Evolutionary conservation across 2,888 invertebrate genomes (phyloP).

Genomic region (Trichopoda pennipes): DNA sequence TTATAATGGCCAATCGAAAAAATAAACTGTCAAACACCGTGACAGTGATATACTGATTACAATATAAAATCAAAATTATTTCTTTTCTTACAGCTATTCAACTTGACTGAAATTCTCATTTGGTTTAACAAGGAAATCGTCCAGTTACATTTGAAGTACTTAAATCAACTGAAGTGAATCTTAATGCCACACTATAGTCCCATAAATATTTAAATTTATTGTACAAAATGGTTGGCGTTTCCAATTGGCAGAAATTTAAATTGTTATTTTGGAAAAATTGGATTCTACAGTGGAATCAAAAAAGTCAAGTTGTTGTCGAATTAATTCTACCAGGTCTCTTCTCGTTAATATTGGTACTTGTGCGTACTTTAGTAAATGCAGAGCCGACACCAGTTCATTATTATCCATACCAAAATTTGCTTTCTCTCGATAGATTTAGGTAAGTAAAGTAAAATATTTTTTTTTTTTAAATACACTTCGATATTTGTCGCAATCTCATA

Average conservation of each 20-base stretch:
- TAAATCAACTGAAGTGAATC: background rate
- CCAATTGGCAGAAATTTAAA: slow-evolving; percentile 83
- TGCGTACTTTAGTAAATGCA: slow-evolving; percentile 86
- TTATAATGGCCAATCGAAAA: too few species aligned
- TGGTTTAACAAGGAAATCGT: slow-evolving; percentile 1
- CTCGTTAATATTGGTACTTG: slow-evolving; percentile 85
- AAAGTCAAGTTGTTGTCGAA: slow-evolving; percentile 86
- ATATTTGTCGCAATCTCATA: too few species aligned
- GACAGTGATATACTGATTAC: background rate
- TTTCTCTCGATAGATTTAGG: slow-evolving; percentile 74
- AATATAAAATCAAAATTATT: background rate
- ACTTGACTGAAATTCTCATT: background rate
- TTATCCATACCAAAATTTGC: slow-evolving; percentile 79
- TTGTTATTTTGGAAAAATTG: slow-evolving; percentile 93
- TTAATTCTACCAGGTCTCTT: slow-evolving; percentile 86
- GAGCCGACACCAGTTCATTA: slow-evolving; percentile 72
- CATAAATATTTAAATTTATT: background rate
- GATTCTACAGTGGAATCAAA: slow-evolving; percentile 88
- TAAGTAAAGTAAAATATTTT: slow-evolving; percentile 69
- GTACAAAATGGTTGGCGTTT: slow-evolving; percentile 72
- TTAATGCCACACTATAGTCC: slow-evolving; percentile 16
- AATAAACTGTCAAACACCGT: too few species aligned
- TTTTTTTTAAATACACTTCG: background rate
- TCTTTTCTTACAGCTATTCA: background rate
- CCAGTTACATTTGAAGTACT: background rate